Percentiles rank a stretch among this genome's conserved stretches.
phyloP scores from a whole-genome alignment of 2,888 invertebrate species.

The Podotricha telesiphe region DNA sequence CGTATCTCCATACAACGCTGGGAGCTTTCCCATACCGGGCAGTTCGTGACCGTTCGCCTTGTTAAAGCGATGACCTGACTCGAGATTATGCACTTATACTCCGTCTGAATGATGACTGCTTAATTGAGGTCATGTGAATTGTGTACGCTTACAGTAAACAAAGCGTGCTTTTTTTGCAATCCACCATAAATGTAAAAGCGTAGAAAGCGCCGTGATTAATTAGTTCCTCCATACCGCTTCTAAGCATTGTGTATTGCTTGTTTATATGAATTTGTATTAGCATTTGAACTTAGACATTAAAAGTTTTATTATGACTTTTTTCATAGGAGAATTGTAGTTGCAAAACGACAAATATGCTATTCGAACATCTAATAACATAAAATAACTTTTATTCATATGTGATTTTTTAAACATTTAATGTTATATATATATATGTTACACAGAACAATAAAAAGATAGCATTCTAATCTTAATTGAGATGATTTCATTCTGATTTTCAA shows the following conservation, averaged over 20 bases:
- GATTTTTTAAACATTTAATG: not conserved
- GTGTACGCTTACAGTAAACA: slow-evolving; percentile 55
- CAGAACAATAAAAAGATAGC: not conserved
- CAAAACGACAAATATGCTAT: not conserved
- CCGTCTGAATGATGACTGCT: slow-evolving; percentile 78
- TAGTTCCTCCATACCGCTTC: slow-evolving; percentile 37
- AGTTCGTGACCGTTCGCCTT: slow-evolving; percentile 79
- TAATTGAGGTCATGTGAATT: slow-evolving; percentile 76
- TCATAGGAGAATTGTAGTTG: not conserved
- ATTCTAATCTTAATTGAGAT: not conserved
- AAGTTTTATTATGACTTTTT: not conserved
- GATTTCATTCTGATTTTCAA: not conserved
- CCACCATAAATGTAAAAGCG: slow-evolving; percentile 46
- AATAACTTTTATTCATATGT: not conserved
- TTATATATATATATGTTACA: no score
- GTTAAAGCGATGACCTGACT: slow-evolving; percentile 78
- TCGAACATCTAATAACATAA: not conserved
- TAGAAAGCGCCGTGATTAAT: slow-evolving; percentile 44
- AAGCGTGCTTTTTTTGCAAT: slow-evolving; percentile 56
- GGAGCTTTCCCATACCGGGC: slow-evolving; percentile 82
- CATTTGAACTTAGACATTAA: slow-evolving; percentile 11
- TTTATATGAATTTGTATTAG: slow-evolving; percentile 16
- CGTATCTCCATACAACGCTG: slow-evolving; percentile 73
- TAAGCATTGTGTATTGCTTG: slow-evolving; percentile 27
- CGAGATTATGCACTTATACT: slow-evolving; percentile 79